A percentile compares a stretch with the other conserved stretches of the same genome.
phyloP scores from a whole-genome alignment of 1,140 invertebrate genomes.

The Dysdera silvatica region DNA sequence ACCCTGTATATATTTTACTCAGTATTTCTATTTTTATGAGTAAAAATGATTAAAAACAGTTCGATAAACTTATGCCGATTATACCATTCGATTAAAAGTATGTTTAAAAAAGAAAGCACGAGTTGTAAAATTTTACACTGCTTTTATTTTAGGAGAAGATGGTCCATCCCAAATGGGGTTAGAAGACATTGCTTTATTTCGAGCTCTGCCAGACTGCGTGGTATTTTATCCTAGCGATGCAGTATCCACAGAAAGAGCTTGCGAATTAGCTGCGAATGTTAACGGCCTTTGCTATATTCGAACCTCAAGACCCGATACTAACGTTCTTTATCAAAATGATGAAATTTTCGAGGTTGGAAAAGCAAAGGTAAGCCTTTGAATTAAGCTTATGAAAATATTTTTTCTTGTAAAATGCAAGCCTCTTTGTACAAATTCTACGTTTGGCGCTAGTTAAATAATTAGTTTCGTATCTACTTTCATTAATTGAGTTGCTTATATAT shows the following conservation, averaged over 20 bases:
- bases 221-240: slow-evolving; percentile 97
- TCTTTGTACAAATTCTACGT: too few relatives aligned
- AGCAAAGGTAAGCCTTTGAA: slow-evolving; percentile 44
- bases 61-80: neutral
- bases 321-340: slow-evolving; percentile 79
- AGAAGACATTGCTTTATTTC: slow-evolving; percentile 94
- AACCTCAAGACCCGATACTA: slow-evolving; percentile 81
- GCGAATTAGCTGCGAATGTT: slow-evolving; percentile 91
- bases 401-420: too few relatives aligned
- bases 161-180: slow-evolving; percentile 99
- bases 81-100: too few relatives aligned
- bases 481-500: too few relatives aligned
- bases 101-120: too few relatives aligned
- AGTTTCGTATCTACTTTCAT: too few relatives aligned
- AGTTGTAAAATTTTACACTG: too few relatives aligned
- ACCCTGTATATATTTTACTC: too few relatives aligned
- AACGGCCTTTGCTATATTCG: slow-evolving; percentile 92
- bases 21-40: neutral
- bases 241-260: slow-evolving; percentile 82
- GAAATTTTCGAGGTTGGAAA: slow-evolving; percentile 64
- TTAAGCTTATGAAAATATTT: neutral
- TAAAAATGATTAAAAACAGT: neutral
- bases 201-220: slow-evolving; percentile 78
- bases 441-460: too few relatives aligned
- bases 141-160: slow-evolving; percentile 66